Conservation (phyloP, 2,888 invertebrate genomes). For the Corythucha ciliata region DNA sequence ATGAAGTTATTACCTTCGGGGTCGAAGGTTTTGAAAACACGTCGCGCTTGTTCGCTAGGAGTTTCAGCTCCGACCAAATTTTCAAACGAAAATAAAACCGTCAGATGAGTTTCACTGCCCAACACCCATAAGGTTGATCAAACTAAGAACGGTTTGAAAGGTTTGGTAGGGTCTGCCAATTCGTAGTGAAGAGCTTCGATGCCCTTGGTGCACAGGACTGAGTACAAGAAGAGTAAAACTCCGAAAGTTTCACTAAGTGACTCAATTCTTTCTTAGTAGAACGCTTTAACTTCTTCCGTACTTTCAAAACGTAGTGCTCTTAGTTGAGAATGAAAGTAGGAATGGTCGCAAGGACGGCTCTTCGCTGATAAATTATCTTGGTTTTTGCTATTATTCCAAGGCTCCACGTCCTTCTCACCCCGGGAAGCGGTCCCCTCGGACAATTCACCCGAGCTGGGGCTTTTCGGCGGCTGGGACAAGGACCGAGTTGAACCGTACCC, state of each 20-base stretch:
- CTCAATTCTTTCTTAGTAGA: constrained; percentile 61
- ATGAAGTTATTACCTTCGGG: constrained; percentile 90
- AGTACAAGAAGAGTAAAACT: constrained; percentile 77
- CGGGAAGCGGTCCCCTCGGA: no score
- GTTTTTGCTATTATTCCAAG: no score
- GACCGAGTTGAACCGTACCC: neutral
- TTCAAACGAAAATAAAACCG: constrained; percentile 72
- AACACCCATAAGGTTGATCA: constrained; percentile 91
- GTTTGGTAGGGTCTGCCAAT: constrained; percentile 74
- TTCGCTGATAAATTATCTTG: constrained; percentile 11
- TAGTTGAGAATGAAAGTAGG: constrained; percentile 43
- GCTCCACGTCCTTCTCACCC: no score
- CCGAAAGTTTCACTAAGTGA: constrained; percentile 69
- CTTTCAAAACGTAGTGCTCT: constrained; percentile 48
- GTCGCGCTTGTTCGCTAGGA: constrained; percentile 71
- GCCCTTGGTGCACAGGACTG: constrained; percentile 82
- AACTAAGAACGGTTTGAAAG: no score
- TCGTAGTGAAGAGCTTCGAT: constrained; percentile 67
- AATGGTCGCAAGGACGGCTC: constrained; percentile 26
- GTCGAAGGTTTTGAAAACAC: constrained; percentile 81
- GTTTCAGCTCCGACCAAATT: constrained; percentile 80
- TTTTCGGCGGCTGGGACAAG: neutral
- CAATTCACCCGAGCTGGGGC: no score
- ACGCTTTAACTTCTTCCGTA: constrained; percentile 62
- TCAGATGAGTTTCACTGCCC: constrained; percentile 90